Base-by-base conservation (phyloP, 2,888 invertebrate species). In the Stenoptilia bipunctidactyla region DNA sequence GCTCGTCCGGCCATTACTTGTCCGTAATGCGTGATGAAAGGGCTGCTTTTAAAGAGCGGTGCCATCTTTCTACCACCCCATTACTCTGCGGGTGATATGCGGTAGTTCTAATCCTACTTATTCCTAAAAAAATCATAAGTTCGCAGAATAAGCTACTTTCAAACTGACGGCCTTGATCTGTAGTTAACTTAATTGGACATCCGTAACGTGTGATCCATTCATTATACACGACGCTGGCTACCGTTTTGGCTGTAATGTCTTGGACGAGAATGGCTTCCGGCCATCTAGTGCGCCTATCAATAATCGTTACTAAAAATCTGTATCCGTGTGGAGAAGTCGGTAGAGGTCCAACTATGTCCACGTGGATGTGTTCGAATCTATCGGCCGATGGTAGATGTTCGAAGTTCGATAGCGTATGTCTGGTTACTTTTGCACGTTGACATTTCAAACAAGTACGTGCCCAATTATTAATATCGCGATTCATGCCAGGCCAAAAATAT, bases 61-160 rank as follows among this genome's bases (percentile, higher is more conserved):
- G 55, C 44, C 46, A 52, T 20, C 56, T 14, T 34, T 54, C 42
- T 0, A 51, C 41, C 1, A 27, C 12, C 1, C 50, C 49, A 15
- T 53, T 55, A 1, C 35, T 15, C 34, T 49, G 49, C 9, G 49
- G 48, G n/a, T 50, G 49, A 34, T 46, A 51, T 1, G 51, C 35
- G 1, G 46, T 50, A 5, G 51, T 55, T 2, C 47, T 38, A 13
- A 43, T 40, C 37, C 44, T 49, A 0, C 27, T 10, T 8, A 49
- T 45, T 1, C 52, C 51, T 13, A 52, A 15, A n/a, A 5, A 30
- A 15, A 41, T 45, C 27, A 37, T 37, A 5, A 52, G 25, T 1
- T 35, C 2, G 1, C 13, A 40, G 33, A 53, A 53, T 9, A 52
- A 25, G 3, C 9, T 6, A 1, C 39, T 43, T 15, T 48, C 49